phyloP scores from a whole-genome alignment of 1,140 invertebrate species.

The Oryctes rhinoceros region DNA sequence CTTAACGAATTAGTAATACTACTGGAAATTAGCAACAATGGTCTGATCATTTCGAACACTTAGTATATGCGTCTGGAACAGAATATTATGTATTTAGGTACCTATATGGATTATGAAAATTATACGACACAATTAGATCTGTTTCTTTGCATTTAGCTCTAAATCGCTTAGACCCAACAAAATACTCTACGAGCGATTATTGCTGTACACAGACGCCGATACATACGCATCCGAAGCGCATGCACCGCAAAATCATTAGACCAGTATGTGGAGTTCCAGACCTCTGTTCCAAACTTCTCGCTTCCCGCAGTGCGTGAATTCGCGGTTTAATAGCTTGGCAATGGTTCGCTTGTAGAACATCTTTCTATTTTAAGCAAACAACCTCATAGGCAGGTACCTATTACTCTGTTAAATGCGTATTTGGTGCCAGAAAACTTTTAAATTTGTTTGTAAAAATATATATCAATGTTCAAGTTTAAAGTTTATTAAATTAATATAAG shows the following conservation, averaged over 20 bases:
- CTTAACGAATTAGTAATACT: too few species aligned
- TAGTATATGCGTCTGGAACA: too few species aligned
- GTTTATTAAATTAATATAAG: too few species aligned
- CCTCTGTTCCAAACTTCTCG: not conserved
- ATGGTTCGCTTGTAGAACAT: not conserved
- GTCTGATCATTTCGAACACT: too few species aligned
- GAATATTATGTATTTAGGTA: too few species aligned
- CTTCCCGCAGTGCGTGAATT: conserved; percentile 16
- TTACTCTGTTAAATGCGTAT: not conserved
- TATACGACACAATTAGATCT: too few species aligned
- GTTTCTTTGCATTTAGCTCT: not conserved
- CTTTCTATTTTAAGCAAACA: not conserved
- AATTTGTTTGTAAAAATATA: not conserved
- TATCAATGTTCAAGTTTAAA: conserved; percentile 7
- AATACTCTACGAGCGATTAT: not conserved
- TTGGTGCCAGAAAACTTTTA: not conserved
- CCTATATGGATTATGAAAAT: too few species aligned
- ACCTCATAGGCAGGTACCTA: not conserved
- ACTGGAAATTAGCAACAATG: too few species aligned
- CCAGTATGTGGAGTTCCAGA: not conserved
- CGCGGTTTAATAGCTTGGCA: not conserved
- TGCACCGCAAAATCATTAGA: conserved; percentile 9
- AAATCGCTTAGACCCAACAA: not conserved
- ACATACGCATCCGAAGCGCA: not conserved
- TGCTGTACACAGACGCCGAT: not conserved